A percentile compares a stretch with the other conserved stretches of the same genome.
These are phyloP conservation scores for Drosophila nr. perissopoda DNA, from an alignment of 2,888 invertebrate genomes.

Conservation along the genomic window DNA sequence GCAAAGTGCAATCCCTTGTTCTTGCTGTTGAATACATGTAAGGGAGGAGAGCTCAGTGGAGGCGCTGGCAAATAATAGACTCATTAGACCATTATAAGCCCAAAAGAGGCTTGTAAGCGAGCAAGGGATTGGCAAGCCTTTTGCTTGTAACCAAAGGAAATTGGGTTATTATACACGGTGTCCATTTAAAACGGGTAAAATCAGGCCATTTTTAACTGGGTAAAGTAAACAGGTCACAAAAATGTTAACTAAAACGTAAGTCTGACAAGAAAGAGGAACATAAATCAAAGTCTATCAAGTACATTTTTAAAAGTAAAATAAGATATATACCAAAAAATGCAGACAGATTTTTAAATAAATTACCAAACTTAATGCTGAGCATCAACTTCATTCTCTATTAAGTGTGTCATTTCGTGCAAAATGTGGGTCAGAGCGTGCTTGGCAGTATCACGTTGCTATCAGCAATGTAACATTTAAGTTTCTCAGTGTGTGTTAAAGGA, in stretches of 20 bases:
- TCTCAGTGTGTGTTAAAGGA: background rate
- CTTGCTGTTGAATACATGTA: conserved; percentile 2
- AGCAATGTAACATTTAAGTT: background rate
- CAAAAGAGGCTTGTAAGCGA: conserved; percentile 33
- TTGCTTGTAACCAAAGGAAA: conserved; percentile 7
- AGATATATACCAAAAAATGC: background rate
- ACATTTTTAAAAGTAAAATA: background rate
- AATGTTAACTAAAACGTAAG: background rate
- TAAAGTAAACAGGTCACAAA: background rate
- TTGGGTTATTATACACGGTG: background rate
- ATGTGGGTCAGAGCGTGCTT: background rate
- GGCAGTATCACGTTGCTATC: background rate
- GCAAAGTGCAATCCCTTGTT: conserved; percentile 61
- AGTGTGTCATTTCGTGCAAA: background rate
- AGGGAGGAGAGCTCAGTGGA: background rate
- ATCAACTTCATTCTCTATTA: background rate
- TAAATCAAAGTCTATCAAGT: background rate
- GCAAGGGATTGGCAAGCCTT: conserved; percentile 15
- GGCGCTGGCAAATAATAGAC: conserved; percentile 41
- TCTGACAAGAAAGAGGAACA: background rate
- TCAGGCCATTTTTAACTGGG: background rate
- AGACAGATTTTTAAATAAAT: background rate
- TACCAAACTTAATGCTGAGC: background rate
- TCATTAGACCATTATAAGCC: conserved; percentile 51
- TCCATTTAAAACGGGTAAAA: background rate